phyloP scores from a whole-genome alignment of 2,888 invertebrate species.

The Latheticus oryzae region DNA sequence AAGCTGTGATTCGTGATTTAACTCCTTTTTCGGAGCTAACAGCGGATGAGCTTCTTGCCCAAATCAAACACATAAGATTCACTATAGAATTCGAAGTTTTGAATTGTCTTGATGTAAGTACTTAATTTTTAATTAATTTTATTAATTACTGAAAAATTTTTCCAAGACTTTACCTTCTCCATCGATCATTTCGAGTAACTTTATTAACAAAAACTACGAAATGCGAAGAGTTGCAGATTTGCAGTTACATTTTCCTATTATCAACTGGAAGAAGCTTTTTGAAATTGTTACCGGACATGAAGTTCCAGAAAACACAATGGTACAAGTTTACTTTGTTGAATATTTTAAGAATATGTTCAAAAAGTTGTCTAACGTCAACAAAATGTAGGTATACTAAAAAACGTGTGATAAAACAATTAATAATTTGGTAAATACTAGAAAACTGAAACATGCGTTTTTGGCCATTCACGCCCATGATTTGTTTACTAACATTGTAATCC shows the following conservation, averaged over 20 bases:
- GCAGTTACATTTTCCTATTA: conserved; percentile 43
- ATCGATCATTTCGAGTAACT: conserved; percentile 31
- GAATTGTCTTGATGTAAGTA: conserved; percentile 45
- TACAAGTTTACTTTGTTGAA: conserved; percentile 50
- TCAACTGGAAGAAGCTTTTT: conserved; percentile 52
- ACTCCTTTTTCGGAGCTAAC: conserved; percentile 41
- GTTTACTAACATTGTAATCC: conserved; percentile 50
- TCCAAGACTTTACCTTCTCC: conserved; percentile 42
- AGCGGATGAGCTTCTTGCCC: conserved; percentile 12
- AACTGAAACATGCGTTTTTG: conserved; percentile 51
- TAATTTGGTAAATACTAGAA: too few species aligned
- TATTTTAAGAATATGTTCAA: conserved; percentile 43
- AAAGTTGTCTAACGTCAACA: conserved; percentile 3
- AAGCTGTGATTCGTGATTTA: conserved; percentile 45
- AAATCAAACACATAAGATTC: conserved; percentile 41
- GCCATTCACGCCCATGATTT: conserved; percentile 52
- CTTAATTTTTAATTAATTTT: background rate
- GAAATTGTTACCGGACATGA: conserved; percentile 44
- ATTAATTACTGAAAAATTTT: background rate
- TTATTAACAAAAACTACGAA: conserved; percentile 38
- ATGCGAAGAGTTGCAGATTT: conserved; percentile 44
- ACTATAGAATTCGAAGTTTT: conserved; percentile 50
- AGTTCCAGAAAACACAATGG: conserved; percentile 38
- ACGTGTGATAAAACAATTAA: too few species aligned
- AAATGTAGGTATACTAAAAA: conserved; percentile 19